phyloP scores from a whole-genome alignment of 2,888 invertebrate genomes.

The Augiades crinisus region DNA sequence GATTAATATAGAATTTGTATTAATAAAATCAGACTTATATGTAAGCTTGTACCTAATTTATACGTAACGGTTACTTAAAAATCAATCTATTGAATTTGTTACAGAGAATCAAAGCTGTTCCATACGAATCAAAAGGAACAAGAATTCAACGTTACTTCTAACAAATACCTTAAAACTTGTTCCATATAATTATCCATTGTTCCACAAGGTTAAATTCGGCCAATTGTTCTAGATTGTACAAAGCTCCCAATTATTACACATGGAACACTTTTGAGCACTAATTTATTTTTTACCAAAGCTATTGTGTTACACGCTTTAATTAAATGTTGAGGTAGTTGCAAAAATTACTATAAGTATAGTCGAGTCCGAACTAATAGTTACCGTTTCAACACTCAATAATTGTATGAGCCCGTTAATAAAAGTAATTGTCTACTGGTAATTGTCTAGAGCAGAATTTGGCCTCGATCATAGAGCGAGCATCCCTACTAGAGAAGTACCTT shows the following conservation, averaged over 20 bases:
- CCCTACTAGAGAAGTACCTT: no score
- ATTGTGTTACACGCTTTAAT: conserved; percentile 17
- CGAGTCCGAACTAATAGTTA: neutral
- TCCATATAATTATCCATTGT: conserved; percentile 15
- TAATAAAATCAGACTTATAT: no score
- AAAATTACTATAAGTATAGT: conserved; percentile 20
- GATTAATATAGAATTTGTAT: no score
- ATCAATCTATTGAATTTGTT: no score
- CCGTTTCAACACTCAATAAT: conserved; percentile 13
- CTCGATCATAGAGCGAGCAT: no score
- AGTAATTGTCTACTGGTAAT: no score
- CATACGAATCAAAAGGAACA: no score
- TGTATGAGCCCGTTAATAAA: neutral
- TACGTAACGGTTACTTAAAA: no score
- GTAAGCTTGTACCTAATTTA: no score
- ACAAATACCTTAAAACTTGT: neutral
- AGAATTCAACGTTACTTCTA: no score
- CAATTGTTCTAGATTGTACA: conserved; percentile 20
- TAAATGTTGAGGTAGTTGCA: neutral
- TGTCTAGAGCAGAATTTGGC: no score
- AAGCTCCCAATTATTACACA: conserved; percentile 1
- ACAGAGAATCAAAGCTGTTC: no score
- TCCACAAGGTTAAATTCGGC: conserved; percentile 5
- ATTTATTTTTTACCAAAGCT: conserved; percentile 21
- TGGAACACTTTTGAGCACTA: conserved; percentile 8